Conservation (phyloP, 2,888 invertebrate genomes). For the Gerris lacustris region DNA sequence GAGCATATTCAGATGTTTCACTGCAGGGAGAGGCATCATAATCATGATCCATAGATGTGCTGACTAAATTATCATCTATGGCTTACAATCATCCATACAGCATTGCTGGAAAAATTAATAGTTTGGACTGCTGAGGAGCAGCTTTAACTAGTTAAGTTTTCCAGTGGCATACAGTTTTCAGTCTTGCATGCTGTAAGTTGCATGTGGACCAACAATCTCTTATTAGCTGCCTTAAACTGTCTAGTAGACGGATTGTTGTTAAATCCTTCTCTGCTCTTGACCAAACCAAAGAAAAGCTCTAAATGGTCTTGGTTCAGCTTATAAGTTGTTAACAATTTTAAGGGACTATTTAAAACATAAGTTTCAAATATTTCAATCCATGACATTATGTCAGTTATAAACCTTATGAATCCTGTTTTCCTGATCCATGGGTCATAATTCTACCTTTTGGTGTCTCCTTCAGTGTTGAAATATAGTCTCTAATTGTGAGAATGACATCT, state of each 20-base stretch:
- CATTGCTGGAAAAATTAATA: background rate
- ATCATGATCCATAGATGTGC: background rate
- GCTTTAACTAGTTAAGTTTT: background rate
- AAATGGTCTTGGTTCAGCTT: constrained; percentile 20
- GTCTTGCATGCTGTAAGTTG: background rate
- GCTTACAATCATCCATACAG: background rate
- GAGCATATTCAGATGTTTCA: background rate
- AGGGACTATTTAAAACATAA: background rate
- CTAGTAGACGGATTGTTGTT: constrained; percentile 14
- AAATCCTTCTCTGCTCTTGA: constrained; percentile 15
- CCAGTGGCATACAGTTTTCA: background rate
- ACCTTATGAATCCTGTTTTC: background rate
- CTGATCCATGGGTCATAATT: background rate
- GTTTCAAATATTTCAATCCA: background rate
- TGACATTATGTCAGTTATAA: background rate
- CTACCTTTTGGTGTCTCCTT: background rate
- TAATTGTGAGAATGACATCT: background rate
- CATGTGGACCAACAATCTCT: background rate
- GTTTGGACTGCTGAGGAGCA: background rate
- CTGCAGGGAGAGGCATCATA: background rate
- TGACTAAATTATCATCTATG: background rate
- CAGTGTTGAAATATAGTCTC: background rate
- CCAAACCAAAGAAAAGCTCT: constrained; percentile 17
- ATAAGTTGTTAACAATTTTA: constrained; percentile 12
- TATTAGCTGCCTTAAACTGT: background rate